phyloP scores from a whole-genome alignment of 2,113 vertebrate species.

The Onychostoma macrolepis region DNA sequence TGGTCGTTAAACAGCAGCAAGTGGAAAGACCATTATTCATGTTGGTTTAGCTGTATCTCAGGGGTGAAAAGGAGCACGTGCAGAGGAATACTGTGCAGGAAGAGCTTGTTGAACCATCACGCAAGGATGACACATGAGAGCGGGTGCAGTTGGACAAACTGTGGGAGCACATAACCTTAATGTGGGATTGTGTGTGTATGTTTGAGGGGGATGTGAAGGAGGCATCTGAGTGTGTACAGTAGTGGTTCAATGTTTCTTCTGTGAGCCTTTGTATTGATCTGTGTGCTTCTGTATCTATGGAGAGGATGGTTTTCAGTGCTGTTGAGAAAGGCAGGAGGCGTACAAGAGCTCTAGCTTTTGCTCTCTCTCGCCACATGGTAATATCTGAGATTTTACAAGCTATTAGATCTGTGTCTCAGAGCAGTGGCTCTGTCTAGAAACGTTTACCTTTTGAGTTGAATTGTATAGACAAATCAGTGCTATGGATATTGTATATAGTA shows the following conservation, averaged over 20 bases:
- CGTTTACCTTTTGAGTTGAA: not conserved
- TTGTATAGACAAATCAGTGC: constrained; percentile 27
- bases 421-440: constrained; percentile 14
- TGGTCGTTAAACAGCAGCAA: not conserved
- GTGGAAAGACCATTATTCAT: constrained; percentile 24
- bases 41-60: constrained; percentile 34
- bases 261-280: constrained; percentile 29
- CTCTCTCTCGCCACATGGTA: not conserved
- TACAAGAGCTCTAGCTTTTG: not conserved
- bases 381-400: constrained; percentile 24
- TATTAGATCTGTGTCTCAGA: constrained; percentile 39
- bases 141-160: constrained; percentile 7
- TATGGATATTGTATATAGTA: constrained; percentile 10
- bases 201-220: not conserved
- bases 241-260: constrained; percentile 23
- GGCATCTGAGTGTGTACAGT: not conserved
- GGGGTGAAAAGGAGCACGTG: constrained; percentile 8
- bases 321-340: not conserved
- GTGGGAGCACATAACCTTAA: constrained; percentile 18
- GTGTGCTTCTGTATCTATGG: not conserved
- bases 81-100: not conserved
- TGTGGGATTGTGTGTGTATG: constrained; percentile 1
- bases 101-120: constrained; percentile 10
- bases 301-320: not conserved
- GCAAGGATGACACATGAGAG: constrained; percentile 23